phyloP scores from a whole-genome alignment of 2,797 vertebrate genomes.

The Sebastes diaconus region DNA sequence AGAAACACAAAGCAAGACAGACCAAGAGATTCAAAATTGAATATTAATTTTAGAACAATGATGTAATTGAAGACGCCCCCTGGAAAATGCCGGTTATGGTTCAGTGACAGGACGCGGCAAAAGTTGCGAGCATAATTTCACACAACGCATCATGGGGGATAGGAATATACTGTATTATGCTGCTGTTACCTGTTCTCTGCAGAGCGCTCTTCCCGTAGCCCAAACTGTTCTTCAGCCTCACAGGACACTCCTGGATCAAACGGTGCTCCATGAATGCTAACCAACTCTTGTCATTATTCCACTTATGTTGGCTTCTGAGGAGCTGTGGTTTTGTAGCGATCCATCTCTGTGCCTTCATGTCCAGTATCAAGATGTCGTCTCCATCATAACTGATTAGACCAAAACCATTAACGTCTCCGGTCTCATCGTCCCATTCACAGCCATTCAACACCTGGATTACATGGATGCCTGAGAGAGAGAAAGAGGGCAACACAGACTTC shows the following conservation, averaged over 20 bases:
- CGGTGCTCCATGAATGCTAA: not conserved
- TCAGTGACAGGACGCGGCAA: too few species aligned
- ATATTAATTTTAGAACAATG: too few species aligned
- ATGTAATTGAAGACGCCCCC: too few species aligned
- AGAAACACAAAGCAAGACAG: not conserved
- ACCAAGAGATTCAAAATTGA: too few species aligned
- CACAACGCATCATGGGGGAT: too few species aligned
- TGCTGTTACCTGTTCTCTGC: not conserved
- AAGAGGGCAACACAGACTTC: not conserved
- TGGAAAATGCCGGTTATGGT: too few species aligned
- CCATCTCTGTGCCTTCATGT: not conserved
- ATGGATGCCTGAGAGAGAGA: not conserved
- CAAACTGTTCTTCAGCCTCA: not conserved
- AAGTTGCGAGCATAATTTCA: too few species aligned
- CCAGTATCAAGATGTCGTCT: slow-evolving; percentile 8
- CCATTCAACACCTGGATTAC: not conserved
- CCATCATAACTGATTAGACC: not conserved
- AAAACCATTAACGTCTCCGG: not conserved
- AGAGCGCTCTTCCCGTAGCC: not conserved
- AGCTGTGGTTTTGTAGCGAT: not conserved
- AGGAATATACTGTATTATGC: too few species aligned
- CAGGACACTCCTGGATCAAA: not conserved
- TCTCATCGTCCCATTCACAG: slow-evolving; percentile 3
- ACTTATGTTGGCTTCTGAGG: not conserved
- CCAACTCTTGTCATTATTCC: not conserved